Evolutionary conservation across 2,797 vertebrate genomes (phyloP).

Genomic region (Morus bassanus): DNA sequence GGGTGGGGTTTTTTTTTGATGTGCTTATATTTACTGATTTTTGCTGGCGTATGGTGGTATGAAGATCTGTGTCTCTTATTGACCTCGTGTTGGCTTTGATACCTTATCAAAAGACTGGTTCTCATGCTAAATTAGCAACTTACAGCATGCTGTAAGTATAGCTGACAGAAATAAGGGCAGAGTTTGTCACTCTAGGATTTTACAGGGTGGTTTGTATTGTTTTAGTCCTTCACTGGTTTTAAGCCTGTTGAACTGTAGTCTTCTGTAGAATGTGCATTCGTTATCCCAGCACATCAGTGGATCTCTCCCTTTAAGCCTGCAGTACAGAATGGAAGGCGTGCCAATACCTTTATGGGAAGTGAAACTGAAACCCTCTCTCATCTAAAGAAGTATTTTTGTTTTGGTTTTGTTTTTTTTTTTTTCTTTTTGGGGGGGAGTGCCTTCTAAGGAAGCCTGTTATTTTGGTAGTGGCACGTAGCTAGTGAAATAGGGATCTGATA

Average conservation of each 20-base stretch:
- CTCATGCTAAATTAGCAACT: neutral
- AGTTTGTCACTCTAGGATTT: neutral
- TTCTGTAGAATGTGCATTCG: neutral
- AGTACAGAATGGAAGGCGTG: neutral
- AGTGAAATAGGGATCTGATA: neutral
- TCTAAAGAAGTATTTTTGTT: neutral
- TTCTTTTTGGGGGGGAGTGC: accelerated
- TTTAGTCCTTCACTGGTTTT: neutral
- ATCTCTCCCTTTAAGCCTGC: neutral
- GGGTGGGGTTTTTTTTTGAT: accelerated
- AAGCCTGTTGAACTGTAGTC: neutral
- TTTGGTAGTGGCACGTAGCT: neutral
- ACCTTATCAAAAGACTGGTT: neutral
- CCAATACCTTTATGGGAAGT: neutral
- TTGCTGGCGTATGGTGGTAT: neutral
- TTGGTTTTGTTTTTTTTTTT: no score
- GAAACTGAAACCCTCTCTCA: neutral
- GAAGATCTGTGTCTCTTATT: neutral
- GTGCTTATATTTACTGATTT: neutral
- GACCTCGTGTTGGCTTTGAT: neutral
- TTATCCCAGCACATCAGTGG: accelerated
- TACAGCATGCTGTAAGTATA: neutral
- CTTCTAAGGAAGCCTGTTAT: neutral
- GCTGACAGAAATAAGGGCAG: neutral
- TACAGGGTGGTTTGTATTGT: accelerated